phyloP scores from a whole-genome alignment of 1,140 invertebrate genomes.

The Hypsibius dujardini region DNA sequence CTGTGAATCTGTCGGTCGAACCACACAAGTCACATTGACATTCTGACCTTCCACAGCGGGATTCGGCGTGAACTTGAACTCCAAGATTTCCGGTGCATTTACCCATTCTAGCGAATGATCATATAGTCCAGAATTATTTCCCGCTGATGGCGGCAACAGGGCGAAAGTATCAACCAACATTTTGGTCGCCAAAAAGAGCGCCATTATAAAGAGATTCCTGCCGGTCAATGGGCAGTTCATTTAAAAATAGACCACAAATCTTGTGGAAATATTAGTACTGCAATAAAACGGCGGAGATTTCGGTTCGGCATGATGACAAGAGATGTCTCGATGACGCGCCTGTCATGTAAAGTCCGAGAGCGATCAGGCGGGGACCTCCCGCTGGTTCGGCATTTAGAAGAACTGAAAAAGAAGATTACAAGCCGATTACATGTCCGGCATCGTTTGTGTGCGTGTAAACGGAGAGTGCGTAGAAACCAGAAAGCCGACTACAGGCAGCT shows the following conservation, averaged over 20 bases:
- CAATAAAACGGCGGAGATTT: no score
- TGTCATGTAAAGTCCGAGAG: no score
- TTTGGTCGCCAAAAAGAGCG: background rate
- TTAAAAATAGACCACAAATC: background rate
- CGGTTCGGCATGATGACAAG: no score
- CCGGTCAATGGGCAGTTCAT: background rate
- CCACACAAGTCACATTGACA: conserved; percentile 7
- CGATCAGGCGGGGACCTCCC: no score
- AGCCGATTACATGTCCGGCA: no score
- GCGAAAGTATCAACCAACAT: background rate
- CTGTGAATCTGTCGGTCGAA: background rate
- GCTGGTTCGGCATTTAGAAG: no score
- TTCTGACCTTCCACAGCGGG: conserved; percentile 1
- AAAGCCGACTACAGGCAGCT: no score
- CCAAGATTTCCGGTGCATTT: background rate
- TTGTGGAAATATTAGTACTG: no score
- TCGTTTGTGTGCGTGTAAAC: no score
- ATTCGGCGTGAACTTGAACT: background rate
- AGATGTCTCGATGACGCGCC: no score
- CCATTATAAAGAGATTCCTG: background rate
- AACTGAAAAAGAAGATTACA: no score
- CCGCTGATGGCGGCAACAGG: background rate
- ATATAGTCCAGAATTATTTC: background rate
- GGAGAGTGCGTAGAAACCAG: no score
- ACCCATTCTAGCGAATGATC: background rate